These are phyloP conservation scores for Porites lobata DNA, from an alignment of 92 coral and sea anemone species.

Conservation along the genomic window DNA sequence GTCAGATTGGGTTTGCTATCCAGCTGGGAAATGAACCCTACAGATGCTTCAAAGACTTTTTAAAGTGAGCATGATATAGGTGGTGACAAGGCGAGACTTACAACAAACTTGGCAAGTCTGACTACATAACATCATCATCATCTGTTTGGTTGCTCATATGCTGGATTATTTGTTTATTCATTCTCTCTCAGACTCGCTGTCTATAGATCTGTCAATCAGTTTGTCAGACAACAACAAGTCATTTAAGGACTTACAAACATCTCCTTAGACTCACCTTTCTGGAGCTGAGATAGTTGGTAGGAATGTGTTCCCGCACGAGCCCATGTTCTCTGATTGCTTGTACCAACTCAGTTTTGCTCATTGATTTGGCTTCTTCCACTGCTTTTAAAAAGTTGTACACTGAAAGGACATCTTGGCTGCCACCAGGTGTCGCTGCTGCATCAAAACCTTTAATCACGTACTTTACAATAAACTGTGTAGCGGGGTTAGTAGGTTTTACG, in stretches of 20 bases:
- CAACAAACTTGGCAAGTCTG: no score
- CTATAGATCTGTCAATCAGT: no score
- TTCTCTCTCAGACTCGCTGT: no score
- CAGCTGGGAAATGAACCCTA: no score
- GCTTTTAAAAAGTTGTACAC: slow-evolving; percentile 71
- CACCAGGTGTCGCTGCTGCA: slow-evolving; percentile 71
- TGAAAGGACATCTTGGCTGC: slow-evolving; percentile 67
- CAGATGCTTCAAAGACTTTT: no score
- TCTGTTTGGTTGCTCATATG: no score
- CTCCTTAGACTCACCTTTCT: slow-evolving; percentile 61
- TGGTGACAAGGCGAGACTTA: no score
- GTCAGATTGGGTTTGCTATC: no score
- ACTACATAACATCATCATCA: no score
- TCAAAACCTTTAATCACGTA: slow-evolving; percentile 78
- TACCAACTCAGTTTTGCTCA: slow-evolving; percentile 73
- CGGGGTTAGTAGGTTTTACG: slow-evolving; percentile 80
- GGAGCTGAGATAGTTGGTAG: slow-evolving; percentile 78
- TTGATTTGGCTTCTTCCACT: slow-evolving; percentile 79
- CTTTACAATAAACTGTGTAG: slow-evolving; percentile 84
- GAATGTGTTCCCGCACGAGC: slow-evolving; percentile 95
- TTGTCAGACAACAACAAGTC: not conserved
- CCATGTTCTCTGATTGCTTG: slow-evolving; percentile 68
- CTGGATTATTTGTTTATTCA: no score
- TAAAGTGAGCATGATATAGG: no score
- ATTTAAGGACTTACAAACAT: not conserved